Conservation (phyloP, 2,113 vertebrate species). For the Perccottus glenii region DNA sequence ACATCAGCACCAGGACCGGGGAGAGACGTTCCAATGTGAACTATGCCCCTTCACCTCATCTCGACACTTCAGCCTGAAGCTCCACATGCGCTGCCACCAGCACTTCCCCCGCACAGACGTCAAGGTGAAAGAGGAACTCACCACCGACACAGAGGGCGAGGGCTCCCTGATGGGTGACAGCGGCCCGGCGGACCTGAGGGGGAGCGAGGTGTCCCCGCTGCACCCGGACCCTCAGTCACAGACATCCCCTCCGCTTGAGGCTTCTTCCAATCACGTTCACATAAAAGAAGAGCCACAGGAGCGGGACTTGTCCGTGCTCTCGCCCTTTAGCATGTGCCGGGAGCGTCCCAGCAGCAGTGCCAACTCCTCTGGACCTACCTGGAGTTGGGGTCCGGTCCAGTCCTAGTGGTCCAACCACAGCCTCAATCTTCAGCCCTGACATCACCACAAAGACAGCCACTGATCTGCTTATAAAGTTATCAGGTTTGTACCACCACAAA, state of each 20-base stretch:
- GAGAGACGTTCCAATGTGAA: slow-evolving; percentile 98
- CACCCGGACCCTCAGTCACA: slow-evolving; percentile 67
- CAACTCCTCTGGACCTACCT: slow-evolving; percentile 89
- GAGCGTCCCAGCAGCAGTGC: slow-evolving; percentile 86
- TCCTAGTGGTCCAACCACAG: slow-evolving; percentile 78
- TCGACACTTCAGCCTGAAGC: slow-evolving; percentile 99
- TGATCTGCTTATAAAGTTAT: slow-evolving; percentile 98
- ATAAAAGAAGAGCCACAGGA: slow-evolving; percentile 98
- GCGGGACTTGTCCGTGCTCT: slow-evolving; percentile 81
- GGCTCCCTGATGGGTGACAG: slow-evolving; percentile 84
- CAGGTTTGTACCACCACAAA: slow-evolving; percentile 79
- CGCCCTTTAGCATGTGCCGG: slow-evolving; percentile 85
- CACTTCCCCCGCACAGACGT: slow-evolving; percentile 96
- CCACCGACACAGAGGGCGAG: slow-evolving; percentile 91
- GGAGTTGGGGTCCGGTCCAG: slow-evolving; percentile 73
- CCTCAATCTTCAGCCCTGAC: slow-evolving; percentile 94
- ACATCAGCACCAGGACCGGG: slow-evolving; percentile 99
- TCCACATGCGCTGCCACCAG: slow-evolving; percentile 99
- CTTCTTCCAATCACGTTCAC: slow-evolving; percentile 83
- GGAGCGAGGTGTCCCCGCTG: slow-evolving; percentile 68
- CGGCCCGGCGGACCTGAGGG: slow-evolving; percentile 79
- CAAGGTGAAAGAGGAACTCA: slow-evolving; percentile 97
- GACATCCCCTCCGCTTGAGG: slow-evolving; percentile 78
- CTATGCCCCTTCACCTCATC: slow-evolving; percentile 99
- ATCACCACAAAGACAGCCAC: slow-evolving; percentile 98